These are phyloP conservation scores for Heliothis peltigera DNA, from an alignment of 2,888 invertebrate genomes.

Conservation along the genomic window DNA sequence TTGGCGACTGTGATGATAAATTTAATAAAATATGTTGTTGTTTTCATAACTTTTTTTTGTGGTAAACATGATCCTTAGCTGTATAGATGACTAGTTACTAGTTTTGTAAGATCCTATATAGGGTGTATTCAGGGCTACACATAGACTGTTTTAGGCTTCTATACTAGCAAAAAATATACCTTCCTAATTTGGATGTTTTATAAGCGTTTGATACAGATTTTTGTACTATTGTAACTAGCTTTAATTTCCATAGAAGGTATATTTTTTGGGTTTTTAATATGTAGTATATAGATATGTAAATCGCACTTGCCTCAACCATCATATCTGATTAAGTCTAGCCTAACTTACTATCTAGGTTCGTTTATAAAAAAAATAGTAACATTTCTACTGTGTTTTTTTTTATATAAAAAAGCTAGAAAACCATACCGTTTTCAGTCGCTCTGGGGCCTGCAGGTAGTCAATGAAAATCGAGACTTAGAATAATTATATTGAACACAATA, in stretches of 20 bases:
- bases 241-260: slow-evolving; percentile 21
- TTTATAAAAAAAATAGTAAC: slow-evolving; percentile 79
- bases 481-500: slow-evolving; percentile 71
- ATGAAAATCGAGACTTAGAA: slow-evolving; percentile 31
- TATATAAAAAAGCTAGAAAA: slow-evolving; percentile 80
- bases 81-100: too few species aligned
- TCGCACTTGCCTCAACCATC: slow-evolving; percentile 30
- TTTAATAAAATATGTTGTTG: too few species aligned
- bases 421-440: slow-evolving; percentile 76
- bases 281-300: slow-evolving; percentile 24
- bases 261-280: slow-evolving; percentile 13
- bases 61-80: too few species aligned
- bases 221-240: slow-evolving; percentile 26
- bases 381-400: slow-evolving; percentile 69
- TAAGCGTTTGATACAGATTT: slow-evolving; percentile 2
- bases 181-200: not conserved
- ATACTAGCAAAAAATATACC: slow-evolving; percentile 2
- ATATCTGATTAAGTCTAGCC: slow-evolving; percentile 58
- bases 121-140: slow-evolving; percentile 17
- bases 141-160: slow-evolving; percentile 33
- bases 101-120: too few species aligned
- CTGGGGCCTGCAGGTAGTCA: slow-evolving; percentile 70
- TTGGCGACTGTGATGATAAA: too few species aligned
- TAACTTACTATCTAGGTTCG: slow-evolving; percentile 71
- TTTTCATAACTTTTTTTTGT: too few species aligned